A percentile compares a stretch with the other conserved stretches of the same genome.
Evolutionary conservation across 2,888 invertebrate species (phyloP).

Genomic region (Drosophila testacea): DNA sequence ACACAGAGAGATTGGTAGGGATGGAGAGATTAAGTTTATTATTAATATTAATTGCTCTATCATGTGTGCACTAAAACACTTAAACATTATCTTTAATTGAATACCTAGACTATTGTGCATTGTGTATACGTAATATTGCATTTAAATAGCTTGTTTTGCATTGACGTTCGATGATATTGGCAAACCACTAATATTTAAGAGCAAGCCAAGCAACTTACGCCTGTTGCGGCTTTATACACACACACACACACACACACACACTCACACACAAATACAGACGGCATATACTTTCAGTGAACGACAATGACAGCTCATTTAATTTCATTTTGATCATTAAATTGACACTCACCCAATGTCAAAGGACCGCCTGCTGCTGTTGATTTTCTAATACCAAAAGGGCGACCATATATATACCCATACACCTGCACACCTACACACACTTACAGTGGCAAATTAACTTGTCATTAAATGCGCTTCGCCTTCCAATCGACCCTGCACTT

Average conservation of each 20-base stretch:
- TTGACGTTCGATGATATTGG: background rate
- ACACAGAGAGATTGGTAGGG: background rate
- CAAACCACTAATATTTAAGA: conserved; percentile 34
- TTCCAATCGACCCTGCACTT: conserved; percentile 42
- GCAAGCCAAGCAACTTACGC: conserved; percentile 16
- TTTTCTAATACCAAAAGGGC: conserved; percentile 56
- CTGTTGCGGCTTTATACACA: conserved; percentile 4
- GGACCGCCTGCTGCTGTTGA: conserved; percentile 53
- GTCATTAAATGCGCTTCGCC: conserved; percentile 68
- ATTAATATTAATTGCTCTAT: background rate
- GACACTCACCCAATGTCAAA: conserved; percentile 46
- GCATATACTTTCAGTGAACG: conserved; percentile 37
- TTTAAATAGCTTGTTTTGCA: background rate
- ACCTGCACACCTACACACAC: conserved; percentile 15
- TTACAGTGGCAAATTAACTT: conserved; percentile 61
- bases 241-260: conserved; percentile 9
- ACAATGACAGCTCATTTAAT: conserved; percentile 64
- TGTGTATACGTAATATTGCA: conserved; percentile 16
- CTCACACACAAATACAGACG: background rate
- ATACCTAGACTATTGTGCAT: background rate
- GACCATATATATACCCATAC: conserved; percentile 16
- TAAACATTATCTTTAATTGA: background rate
- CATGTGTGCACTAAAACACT: background rate
- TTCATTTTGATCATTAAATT: conserved; percentile 65
- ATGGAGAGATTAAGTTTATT: background rate